These are phyloP conservation scores for Oopsacas minuta DNA, from an alignment of 37 sponge, comb jelly and placozoan species.

Conservation along the genomic window DNA sequence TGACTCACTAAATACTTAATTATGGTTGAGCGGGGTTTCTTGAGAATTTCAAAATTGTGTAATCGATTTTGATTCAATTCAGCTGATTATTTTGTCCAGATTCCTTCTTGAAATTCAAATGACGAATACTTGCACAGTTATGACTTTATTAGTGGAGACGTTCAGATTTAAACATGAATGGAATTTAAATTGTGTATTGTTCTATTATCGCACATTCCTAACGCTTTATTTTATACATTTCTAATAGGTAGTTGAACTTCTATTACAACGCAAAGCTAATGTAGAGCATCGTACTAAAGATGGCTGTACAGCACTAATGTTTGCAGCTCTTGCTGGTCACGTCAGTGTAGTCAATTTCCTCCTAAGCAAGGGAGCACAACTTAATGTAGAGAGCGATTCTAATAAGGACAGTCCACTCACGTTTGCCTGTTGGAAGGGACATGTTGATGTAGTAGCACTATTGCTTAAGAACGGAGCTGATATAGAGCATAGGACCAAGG, in stretches of 20 bases:
- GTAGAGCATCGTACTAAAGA: conserved; percentile 96
- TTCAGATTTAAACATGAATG: too few relatives aligned
- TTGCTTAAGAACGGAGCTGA: conserved; percentile 70
- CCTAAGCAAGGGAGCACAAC: conserved; percentile 61
- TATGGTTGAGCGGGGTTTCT: too few relatives aligned
- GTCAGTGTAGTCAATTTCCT: conserved; percentile 69
- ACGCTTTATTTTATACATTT: too few relatives aligned
- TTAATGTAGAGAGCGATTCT: conserved; percentile 89
- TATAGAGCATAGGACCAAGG: conserved; percentile 95
- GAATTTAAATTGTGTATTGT: too few relatives aligned
- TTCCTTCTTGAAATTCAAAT: too few relatives aligned
- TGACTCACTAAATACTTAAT: too few relatives aligned
- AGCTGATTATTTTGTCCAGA: too few relatives aligned
- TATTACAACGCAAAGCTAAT: conserved; percentile 61
- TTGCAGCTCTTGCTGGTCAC: conserved; percentile 89
- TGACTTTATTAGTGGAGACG: too few relatives aligned
- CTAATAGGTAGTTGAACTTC: conserved; percentile 49
- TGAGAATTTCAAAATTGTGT: too few relatives aligned
- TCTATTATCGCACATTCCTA: too few relatives aligned
- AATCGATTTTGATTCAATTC: too few relatives aligned
- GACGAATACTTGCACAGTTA: too few relatives aligned
- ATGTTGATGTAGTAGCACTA: conserved; percentile 85
- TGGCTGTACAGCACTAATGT: conserved; percentile 97
- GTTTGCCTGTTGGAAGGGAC: conserved; percentile 99
- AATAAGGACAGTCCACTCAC: conserved; percentile 97